phyloP scores from a whole-genome alignment of 2,888 invertebrate genomes.

The Tenthredo amoena region DNA sequence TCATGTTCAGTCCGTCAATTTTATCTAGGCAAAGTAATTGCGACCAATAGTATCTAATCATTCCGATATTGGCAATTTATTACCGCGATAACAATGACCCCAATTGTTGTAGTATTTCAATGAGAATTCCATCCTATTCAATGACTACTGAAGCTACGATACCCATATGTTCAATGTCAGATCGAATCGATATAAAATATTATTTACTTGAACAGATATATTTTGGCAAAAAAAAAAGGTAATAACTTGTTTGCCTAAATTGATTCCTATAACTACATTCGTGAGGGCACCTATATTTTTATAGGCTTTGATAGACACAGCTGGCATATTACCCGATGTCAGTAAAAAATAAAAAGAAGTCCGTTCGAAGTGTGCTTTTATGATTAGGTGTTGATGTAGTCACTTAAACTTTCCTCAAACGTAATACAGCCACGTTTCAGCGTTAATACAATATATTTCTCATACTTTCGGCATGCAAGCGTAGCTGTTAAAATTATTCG shows the following conservation, averaged over 20 bases:
- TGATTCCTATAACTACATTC: neutral
- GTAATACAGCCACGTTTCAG: neutral
- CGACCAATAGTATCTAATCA: neutral
- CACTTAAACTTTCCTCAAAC: neutral
- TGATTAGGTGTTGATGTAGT: constrained; percentile 1
- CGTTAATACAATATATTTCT: neutral
- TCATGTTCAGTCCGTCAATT: neutral
- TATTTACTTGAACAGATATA: too few relatives aligned
- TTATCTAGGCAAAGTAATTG: neutral
- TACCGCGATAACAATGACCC: neutral
- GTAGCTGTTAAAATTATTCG: neutral
- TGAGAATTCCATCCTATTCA: neutral
- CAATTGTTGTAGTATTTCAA: constrained; percentile 1
- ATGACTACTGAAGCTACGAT: neutral
- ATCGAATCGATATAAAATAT: too few relatives aligned
- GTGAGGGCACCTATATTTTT: neutral
- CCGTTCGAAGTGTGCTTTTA: neutral
- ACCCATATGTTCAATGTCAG: neutral
- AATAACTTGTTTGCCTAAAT: neutral
- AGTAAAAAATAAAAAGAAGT: neutral
- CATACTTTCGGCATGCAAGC: neutral
- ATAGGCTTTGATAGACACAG: neutral
- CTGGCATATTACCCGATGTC: neutral
- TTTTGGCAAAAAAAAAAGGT: neutral
- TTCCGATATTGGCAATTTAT: constrained; percentile 16